phyloP scores from a whole-genome alignment of 2,113 vertebrate genomes.

The Cololabis saira region DNA sequence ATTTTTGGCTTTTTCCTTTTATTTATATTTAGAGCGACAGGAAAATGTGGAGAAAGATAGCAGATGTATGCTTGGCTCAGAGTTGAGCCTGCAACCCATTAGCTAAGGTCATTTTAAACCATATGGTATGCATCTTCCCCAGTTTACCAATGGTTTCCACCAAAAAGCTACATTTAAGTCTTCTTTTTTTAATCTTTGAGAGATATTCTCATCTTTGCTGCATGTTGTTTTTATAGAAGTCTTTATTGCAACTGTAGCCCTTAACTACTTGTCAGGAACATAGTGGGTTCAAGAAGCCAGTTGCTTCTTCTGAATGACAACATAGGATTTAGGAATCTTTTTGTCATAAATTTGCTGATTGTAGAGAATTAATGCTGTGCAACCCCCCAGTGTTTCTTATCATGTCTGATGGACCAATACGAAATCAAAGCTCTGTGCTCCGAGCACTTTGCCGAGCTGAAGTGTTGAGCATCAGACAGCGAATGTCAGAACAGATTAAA shows the following conservation, averaged over 20 bases:
- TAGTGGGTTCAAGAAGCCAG: constrained; percentile 47
- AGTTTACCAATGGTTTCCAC: background rate
- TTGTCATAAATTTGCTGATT: constrained; percentile 32
- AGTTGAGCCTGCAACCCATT: background rate
- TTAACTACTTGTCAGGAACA: constrained; percentile 30
- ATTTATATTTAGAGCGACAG: background rate
- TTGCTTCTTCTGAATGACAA: constrained; percentile 31
- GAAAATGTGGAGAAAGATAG: background rate
- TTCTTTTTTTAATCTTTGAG: background rate
- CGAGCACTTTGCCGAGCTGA: constrained; percentile 51
- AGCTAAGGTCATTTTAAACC: constrained; percentile 3
- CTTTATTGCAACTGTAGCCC: constrained; percentile 42
- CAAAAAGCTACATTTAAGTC: constrained; percentile 9
- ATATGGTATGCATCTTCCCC: background rate
- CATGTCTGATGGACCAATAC: constrained; percentile 63
- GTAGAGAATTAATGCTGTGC: constrained; percentile 41
- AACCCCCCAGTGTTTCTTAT: constrained; percentile 51
- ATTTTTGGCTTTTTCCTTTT: background rate
- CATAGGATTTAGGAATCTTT: constrained; percentile 36
- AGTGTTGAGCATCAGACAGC: constrained; percentile 57
- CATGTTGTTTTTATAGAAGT: constrained; percentile 21
- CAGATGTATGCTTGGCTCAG: background rate
- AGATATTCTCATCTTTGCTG: background rate
- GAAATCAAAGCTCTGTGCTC: constrained; percentile 69
- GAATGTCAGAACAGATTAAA: constrained; percentile 73